These are phyloP conservation scores for Pseudoatta argentina DNA, from an alignment of 1,140 invertebrate genomes.

Conservation along the genomic window DNA sequence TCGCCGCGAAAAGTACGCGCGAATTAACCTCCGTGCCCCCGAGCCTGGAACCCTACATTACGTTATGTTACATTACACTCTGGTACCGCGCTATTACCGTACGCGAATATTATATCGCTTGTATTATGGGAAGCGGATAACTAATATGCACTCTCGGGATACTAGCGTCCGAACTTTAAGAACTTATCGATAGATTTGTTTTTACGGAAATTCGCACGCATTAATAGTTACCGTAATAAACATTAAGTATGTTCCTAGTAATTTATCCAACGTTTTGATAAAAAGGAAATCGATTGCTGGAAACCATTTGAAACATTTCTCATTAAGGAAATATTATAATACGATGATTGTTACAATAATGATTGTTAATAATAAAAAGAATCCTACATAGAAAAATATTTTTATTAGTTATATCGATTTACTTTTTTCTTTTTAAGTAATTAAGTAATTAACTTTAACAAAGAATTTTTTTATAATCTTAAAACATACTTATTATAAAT, in stretches of 20 bases:
- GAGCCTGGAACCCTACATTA: conserved; percentile 19
- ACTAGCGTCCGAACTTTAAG: neutral
- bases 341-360: neutral
- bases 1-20: conserved; percentile 56
- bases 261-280: neutral
- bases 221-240: neutral
- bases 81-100: conserved; percentile 6
- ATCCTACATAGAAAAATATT: too few relatives aligned
- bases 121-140: conserved; percentile 6
- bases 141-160: neutral
- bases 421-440: too few relatives aligned
- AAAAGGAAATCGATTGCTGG: neutral
- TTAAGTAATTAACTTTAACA: too few relatives aligned
- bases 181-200: neutral
- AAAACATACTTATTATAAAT: too few relatives aligned
- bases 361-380: neutral
- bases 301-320: neutral
- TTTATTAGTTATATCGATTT: too few relatives aligned
- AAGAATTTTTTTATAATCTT: too few relatives aligned
- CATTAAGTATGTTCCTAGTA: neutral
- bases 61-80: conserved; percentile 34
- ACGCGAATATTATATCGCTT: conserved; percentile 3
- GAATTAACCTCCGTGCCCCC: conserved; percentile 53
- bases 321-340: neutral
- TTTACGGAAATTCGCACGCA: neutral